Evolutionary conservation across 2,797 vertebrate species (phyloP).

Genomic region (Cyprinodon diabolis): DNA sequence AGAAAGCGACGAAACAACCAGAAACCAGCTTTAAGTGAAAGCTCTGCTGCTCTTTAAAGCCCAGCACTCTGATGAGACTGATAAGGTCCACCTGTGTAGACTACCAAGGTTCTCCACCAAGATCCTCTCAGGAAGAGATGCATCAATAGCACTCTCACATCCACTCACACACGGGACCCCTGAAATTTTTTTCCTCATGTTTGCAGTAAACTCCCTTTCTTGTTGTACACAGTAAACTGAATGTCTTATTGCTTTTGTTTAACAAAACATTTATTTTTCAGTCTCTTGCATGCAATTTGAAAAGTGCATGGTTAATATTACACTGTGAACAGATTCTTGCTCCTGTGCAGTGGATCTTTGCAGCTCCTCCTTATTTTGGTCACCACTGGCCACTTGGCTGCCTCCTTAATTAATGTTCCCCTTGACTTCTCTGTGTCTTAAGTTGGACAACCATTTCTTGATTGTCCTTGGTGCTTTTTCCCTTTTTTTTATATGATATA

Average conservation of each 20-base stretch:
- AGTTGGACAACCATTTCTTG: no score
- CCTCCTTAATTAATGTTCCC: neutral
- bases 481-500: neutral
- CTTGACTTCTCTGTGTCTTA: neutral
- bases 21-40: no score
- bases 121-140: no score
- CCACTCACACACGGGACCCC: no score
- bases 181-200: neutral
- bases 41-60: no score
- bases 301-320: neutral
- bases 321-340: neutral
- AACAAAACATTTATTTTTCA: neutral
- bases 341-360: neutral
- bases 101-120: no score
- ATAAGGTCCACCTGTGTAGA: no score
- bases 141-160: no score
- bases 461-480: neutral
- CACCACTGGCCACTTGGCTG: neutral
- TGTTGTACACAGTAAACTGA: neutral
- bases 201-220: neutral
- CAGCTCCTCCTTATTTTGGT: neutral
- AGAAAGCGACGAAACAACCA: no score
- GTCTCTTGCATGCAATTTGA: neutral
- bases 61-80: no score
- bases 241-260: neutral